Evolutionary conservation across 2,113 vertebrate species (phyloP).

Genomic region (Recurvirostra avosetta): DNA sequence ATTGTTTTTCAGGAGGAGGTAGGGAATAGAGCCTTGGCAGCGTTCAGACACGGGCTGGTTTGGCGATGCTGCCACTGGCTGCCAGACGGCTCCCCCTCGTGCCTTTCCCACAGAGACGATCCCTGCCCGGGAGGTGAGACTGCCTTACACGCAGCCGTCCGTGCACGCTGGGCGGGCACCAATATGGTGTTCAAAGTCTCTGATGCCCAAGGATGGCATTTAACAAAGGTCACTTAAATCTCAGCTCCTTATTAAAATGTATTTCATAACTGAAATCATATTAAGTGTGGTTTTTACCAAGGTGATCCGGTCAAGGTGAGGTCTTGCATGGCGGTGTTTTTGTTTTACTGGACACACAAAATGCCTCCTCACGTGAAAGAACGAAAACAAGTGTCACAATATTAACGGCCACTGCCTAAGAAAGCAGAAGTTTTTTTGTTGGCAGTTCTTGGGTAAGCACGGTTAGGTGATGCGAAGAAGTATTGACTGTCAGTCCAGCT

Average conservation of each 20-base stretch:
- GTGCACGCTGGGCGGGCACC: rapidly evolving
- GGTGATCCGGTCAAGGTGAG: neutral
- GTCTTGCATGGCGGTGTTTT: neutral
- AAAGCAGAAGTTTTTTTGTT: neutral
- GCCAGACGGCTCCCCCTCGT: conserved; percentile 16
- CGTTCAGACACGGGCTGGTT: rapidly evolving
- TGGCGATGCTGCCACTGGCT: neutral
- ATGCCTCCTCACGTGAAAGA: neutral
- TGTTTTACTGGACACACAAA: neutral
- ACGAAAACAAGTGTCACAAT: neutral
- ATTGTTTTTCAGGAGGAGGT: neutral
- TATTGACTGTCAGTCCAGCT: neutral
- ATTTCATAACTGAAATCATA: neutral
- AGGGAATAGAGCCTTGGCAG: neutral
- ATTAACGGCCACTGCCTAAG: neutral
- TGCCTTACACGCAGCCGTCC: neutral
- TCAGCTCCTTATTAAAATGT: neutral
- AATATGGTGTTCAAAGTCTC: rapidly evolving
- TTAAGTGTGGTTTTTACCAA: neutral
- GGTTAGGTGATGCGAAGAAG: neutral
- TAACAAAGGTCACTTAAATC: neutral
- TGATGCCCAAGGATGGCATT: neutral
- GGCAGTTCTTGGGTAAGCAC: neutral
- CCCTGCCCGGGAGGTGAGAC: neutral
- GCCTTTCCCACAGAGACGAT: neutral